Conservation (phyloP, 1,140 invertebrate species). For the Aphelinus certus region DNA sequence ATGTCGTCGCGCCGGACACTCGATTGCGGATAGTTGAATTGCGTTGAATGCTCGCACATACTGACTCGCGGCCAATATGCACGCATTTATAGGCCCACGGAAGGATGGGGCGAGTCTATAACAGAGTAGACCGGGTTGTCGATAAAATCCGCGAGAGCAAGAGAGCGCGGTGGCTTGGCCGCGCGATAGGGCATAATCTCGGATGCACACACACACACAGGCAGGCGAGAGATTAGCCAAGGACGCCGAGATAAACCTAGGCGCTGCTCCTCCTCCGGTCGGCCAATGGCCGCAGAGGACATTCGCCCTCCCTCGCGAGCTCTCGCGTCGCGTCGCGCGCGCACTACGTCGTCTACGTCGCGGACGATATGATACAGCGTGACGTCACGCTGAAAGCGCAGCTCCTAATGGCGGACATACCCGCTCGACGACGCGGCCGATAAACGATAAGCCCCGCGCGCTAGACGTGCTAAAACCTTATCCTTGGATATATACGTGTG, state of each 20-base stretch:
- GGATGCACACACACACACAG: background rate
- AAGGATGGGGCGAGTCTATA: too few relatives aligned
- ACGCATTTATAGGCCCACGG: too few relatives aligned
- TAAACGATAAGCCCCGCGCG: constrained; percentile 32
- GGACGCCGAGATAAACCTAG: constrained; percentile 62
- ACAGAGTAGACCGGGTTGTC: too few relatives aligned
- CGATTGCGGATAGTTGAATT: too few relatives aligned
- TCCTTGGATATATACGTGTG: constrained; percentile 15
- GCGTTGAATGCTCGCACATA: too few relatives aligned
- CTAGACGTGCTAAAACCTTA: constrained; percentile 22
- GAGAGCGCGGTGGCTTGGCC: background rate
- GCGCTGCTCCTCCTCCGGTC: constrained; percentile 45
- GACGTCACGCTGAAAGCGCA: constrained; percentile 7
- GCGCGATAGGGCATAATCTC: constrained; percentile 21
- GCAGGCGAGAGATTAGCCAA: constrained; percentile 60
- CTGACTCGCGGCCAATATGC: too few relatives aligned
- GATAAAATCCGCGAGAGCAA: too few relatives aligned
- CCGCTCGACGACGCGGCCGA: background rate
- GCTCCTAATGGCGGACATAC: background rate
- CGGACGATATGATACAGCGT: constrained; percentile 2
- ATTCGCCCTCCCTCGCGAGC: background rate
- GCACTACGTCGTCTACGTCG: background rate
- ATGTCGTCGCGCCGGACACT: too few relatives aligned
- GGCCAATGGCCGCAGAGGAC: constrained; percentile 40
- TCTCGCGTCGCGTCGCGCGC: background rate